Evolutionary conservation across 1,140 invertebrate species (phyloP).

Genomic region (Diabrotica virgifera): DNA sequence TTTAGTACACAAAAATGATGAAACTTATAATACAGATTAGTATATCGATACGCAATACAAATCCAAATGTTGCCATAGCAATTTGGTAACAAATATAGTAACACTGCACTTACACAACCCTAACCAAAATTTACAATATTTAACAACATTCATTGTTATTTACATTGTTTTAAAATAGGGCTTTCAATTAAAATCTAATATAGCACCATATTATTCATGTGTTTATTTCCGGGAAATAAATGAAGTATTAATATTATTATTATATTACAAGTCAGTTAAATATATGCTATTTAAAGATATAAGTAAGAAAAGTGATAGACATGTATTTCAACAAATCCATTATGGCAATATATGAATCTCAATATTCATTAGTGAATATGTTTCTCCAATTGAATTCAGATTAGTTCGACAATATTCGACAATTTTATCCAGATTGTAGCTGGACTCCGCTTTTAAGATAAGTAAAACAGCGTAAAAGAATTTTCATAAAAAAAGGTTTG

Average conservation of each 20-base stretch:
- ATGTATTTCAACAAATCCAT: not conserved
- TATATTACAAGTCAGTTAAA: not conserved
- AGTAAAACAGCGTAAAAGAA: no score
- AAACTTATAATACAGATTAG: not conserved
- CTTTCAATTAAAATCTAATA: constrained; percentile 24
- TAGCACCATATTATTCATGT: constrained; percentile 29
- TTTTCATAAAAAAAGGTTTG: no score
- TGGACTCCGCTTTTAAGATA: no score
- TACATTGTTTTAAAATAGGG: constrained; percentile 26
- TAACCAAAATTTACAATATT: constrained; percentile 28
- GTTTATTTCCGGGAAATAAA: not conserved
- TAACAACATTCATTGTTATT: constrained; percentile 29
- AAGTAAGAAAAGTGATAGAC: not conserved
- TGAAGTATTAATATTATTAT: not conserved
- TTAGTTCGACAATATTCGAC: not conserved
- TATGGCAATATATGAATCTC: not conserved
- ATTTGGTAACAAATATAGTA: constrained; percentile 32
- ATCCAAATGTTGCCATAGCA: constrained; percentile 7
- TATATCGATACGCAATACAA: not conserved
- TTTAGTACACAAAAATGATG: not conserved
- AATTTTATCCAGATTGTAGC: no score
- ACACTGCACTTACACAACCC: constrained; percentile 19
- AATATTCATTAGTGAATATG: not conserved
- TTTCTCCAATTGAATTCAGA: not conserved
- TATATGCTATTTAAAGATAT: not conserved